phyloP scores from a whole-genome alignment of 2,113 vertebrate species.

The Ceuthmochares aereus region DNA sequence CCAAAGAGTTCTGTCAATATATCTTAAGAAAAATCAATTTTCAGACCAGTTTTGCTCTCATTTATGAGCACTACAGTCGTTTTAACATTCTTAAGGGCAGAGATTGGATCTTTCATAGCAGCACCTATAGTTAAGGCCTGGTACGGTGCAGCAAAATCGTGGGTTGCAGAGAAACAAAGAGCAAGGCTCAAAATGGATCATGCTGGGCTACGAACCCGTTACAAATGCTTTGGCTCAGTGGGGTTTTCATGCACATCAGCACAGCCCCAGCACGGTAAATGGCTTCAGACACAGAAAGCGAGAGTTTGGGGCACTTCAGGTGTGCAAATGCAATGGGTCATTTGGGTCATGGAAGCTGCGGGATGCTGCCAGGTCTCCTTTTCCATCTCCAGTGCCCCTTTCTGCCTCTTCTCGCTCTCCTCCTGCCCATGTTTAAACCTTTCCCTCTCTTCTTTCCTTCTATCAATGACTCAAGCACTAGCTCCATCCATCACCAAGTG shows the following conservation, averaged over 20 bases:
- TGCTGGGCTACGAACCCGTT: not conserved
- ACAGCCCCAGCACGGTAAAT: accelerated
- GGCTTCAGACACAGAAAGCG: not conserved
- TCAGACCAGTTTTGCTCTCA: not conserved
- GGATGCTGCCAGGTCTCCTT: accelerated
- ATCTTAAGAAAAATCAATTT: not conserved
- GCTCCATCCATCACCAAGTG: not conserved
- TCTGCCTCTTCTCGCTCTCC: not conserved
- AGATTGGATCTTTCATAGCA: not conserved
- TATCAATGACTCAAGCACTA: accelerated
- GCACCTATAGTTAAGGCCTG: not conserved
- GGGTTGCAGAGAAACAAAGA: not conserved
- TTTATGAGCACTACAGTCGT: not conserved
- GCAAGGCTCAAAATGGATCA: not conserved
- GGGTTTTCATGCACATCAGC: not conserved
- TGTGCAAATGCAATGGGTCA: accelerated
- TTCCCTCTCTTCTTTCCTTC: not conserved
- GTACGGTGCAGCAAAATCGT: accelerated
- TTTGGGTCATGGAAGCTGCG: not conserved
- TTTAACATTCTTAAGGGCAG: not conserved
- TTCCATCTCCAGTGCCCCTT: not conserved
- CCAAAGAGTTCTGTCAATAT: not conserved
- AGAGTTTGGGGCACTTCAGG: not conserved
- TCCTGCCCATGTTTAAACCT: not conserved
- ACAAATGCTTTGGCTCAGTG: accelerated